Evolutionary conservation across 2,797 vertebrate genomes (phyloP), one percentile per base, ranked within the genome.

Genomic region (Hydrolagus colliei): DNA sequence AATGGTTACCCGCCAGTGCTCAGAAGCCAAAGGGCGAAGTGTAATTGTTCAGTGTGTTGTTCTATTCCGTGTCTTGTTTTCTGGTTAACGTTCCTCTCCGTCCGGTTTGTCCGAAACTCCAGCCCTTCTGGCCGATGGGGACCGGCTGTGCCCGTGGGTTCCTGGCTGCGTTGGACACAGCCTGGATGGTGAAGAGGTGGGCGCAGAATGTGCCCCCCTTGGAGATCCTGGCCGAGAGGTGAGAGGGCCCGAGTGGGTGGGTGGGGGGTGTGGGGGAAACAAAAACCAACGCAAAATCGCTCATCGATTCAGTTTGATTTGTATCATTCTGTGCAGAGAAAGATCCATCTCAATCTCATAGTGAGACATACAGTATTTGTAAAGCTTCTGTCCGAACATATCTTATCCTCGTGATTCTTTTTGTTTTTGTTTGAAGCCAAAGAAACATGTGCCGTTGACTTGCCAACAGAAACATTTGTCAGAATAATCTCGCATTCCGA

Each of bases 101-200:
- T 87, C 20, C 9, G 32, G 32, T 61, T 82, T 7, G 13, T 16
- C 41, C 22, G 22, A 14, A 74, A 35, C 18, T 92, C 73, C 88
- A 99, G 98, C 98, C 98, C 0, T 99, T 99, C 91, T 99, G 98
- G 98, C 98, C 98, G 0, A 99, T 98, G 97, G 98, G 98, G 16
- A 99, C 98, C 0, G 98, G 98, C 9, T 99, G 98, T 85, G 98
- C 98, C 41, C 92, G 98, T 6, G 98, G 98, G 65, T 99, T 99
- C 91, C 86, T 99, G 89, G 98, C 98, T 35, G 98, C 97, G 27
- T 97, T 97, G 74, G 98, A 99, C 89, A 97, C 95, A 0, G 97
- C 95, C 0, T 99, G 98, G 98, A 99, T 99, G 97, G 96, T 97
- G 85, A 96, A 92, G 91, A 95, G 95, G 89, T 99, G 97, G 98